Percentiles rank a stretch among this genome's conserved stretches.
Evolutionary conservation across 2,888 invertebrate species (phyloP).

Genomic region (Mesorhabditis sp.): DNA sequence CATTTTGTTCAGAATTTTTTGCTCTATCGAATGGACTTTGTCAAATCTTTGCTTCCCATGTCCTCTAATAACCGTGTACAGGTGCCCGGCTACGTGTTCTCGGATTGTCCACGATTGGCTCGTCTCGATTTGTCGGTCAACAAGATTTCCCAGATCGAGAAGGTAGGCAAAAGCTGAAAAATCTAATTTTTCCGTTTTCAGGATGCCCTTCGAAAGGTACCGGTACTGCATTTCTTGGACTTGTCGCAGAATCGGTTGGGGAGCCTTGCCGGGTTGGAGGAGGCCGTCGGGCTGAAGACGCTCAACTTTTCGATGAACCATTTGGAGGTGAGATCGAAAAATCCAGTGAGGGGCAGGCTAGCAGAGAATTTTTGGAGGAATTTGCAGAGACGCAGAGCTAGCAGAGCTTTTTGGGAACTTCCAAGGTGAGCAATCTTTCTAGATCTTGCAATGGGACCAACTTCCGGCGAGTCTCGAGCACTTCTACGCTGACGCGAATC

Average conservation of each 20-base stretch:
- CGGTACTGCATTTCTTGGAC: constrained; percentile 38
- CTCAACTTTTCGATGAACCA: constrained; percentile 30
- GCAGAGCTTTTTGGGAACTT: background rate
- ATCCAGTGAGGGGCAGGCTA: background rate
- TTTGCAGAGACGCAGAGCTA: background rate
- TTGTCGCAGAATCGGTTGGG: constrained; percentile 41
- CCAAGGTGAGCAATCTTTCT: constrained; percentile 1
- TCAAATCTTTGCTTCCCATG: background rate
- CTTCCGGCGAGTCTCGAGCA: constrained; percentile 32
- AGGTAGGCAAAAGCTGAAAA: background rate
- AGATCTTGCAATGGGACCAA: constrained; percentile 32
- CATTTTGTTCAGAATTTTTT: too few relatives aligned
- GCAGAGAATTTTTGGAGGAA: background rate
- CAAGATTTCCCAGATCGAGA: constrained; percentile 24
- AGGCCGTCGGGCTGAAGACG: constrained; percentile 76
- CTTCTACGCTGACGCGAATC: constrained; percentile 30
- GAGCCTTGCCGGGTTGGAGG: constrained; percentile 74
- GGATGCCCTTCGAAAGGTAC: constrained; percentile 46
- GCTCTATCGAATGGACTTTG: too few relatives aligned
- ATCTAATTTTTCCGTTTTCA: constrained; percentile 23
- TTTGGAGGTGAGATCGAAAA: constrained; percentile 23
- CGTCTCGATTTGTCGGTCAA: constrained; percentile 41
- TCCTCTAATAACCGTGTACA: constrained; percentile 11
- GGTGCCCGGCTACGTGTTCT: constrained; percentile 47
- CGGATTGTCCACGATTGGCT: constrained; percentile 40